These are phyloP conservation scores for Cinclus cinclus DNA, from an alignment of 2,113 vertebrate species.

Conservation along the genomic window DNA sequence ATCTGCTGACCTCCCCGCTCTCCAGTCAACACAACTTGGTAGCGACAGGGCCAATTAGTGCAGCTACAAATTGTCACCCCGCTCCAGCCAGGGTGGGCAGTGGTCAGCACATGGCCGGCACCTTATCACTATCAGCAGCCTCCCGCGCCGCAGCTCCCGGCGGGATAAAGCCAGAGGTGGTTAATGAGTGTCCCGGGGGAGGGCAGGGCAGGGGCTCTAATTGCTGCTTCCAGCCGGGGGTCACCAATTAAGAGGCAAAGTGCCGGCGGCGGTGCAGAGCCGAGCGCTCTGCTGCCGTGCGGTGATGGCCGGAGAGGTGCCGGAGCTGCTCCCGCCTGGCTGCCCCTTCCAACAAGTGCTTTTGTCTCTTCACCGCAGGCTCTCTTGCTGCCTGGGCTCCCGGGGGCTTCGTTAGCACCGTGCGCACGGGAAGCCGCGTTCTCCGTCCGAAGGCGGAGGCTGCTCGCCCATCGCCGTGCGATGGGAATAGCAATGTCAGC, in stretches of 20 bases:
- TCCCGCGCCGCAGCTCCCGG: background rate
- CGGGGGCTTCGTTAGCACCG: background rate
- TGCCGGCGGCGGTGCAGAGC: rapidly evolving
- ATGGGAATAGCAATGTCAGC: background rate
- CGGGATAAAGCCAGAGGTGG: background rate
- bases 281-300: rapidly evolving
- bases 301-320: background rate
- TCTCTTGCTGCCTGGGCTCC: background rate
- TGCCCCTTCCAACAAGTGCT: background rate
- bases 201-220: background rate
- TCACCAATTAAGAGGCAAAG: background rate
- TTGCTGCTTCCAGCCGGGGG: background rate
- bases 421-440: rapidly evolving
- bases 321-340: background rate
- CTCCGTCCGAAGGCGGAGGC: rapidly evolving
- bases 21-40: background rate
- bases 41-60: background rate
- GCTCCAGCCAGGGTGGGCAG: background rate
- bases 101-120: rapidly evolving
- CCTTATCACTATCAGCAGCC: background rate
- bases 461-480: rapidly evolving
- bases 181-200: background rate
- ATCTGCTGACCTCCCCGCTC: background rate
- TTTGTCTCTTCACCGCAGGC: background rate
- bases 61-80: background rate